phyloP scores from a whole-genome alignment of 2,113 vertebrate genomes.

The Nibea coibor region DNA sequence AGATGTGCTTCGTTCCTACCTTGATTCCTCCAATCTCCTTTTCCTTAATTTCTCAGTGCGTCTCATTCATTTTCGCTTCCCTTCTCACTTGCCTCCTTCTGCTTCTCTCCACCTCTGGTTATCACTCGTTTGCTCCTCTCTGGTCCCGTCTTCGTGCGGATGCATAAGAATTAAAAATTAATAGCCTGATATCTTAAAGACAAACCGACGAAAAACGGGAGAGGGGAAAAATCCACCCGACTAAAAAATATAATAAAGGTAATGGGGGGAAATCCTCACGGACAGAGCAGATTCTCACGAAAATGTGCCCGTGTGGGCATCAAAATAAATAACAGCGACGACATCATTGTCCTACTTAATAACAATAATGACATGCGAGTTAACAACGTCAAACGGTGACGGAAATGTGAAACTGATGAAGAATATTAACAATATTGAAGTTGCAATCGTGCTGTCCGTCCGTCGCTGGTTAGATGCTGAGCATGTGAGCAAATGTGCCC shows the following conservation, averaged over 20 bases:
- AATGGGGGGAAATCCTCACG: constrained; percentile 63
- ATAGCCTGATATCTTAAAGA: constrained; percentile 75
- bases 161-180: constrained; percentile 85
- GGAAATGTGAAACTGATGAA: constrained; percentile 20
- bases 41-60: constrained; percentile 75
- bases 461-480: constrained; percentile 47
- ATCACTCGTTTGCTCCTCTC: constrained; percentile 78
- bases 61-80: constrained; percentile 81
- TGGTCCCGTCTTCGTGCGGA: constrained; percentile 82
- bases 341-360: constrained; percentile 52
- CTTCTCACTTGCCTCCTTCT: constrained; percentile 68
- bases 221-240: constrained; percentile 43
- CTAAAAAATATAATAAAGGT: constrained; percentile 47
- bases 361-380: constrained; percentile 20
- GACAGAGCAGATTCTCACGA: constrained; percentile 57
- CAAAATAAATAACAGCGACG: constrained; percentile 72
- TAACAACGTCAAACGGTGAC: neutral
- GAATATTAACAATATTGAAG: constrained; percentile 32
- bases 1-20: constrained; percentile 74
- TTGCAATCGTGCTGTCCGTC: constrained; percentile 56
- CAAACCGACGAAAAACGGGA: constrained; percentile 42
- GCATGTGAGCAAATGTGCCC: constrained; percentile 61
- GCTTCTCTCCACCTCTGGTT: constrained; percentile 68
- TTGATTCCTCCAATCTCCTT: constrained; percentile 80
- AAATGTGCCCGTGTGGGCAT: constrained; percentile 72